Base-by-base conservation (phyloP, 1,140 invertebrate species). In the Drosophila quadrilineata region DNA sequence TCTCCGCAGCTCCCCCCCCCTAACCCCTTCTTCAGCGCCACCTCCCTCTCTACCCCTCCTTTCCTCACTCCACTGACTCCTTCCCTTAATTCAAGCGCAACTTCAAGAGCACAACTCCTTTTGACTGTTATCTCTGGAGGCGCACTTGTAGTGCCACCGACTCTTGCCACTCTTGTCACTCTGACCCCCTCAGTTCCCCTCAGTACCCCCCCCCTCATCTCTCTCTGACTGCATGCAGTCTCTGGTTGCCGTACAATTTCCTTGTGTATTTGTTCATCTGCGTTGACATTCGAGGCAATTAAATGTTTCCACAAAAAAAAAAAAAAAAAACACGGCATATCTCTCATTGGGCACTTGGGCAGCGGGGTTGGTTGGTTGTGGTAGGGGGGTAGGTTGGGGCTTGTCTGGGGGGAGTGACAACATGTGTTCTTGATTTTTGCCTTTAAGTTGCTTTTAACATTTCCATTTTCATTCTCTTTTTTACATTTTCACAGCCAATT, bases 241-340 rank as follows among this genome's bases (percentile, higher is more conserved):
- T 40, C 45, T 19, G 26, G 52, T 24, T 38, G 63, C 36, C 38
- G 40, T 57, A 50, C 60, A 46, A 59, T 58, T 67, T 57, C 41
- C 40, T 69, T 45, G 82, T 77, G 52, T 71, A 66, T 79, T 74
- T 85, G 64, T 85, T 77, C 73, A 84, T 68, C 84, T 84, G 74
- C 79, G 80, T 85, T 85, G 79, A 85, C 79, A 85, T 85, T 71
- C 79, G 60, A 71, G 79, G 80, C 79, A 85, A 85, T 85, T 85
- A 85, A 85, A 69, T 41, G 66, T 75, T 58, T 66, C 17, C 60
- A 46, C 56, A 74, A 70, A 62, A 60, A n/a, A n/a, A n/a, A n/a
- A n/a, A n/a, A n/a, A n/a, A n/a, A n/a, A n/a, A n/a, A n/a, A n/a
- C n/a, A 56, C 17, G 43, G 52, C 16, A 33, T 56, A 67, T 54